phyloP scores from a whole-genome alignment of 2,888 invertebrate species.

The Nemurella pictetii region DNA sequence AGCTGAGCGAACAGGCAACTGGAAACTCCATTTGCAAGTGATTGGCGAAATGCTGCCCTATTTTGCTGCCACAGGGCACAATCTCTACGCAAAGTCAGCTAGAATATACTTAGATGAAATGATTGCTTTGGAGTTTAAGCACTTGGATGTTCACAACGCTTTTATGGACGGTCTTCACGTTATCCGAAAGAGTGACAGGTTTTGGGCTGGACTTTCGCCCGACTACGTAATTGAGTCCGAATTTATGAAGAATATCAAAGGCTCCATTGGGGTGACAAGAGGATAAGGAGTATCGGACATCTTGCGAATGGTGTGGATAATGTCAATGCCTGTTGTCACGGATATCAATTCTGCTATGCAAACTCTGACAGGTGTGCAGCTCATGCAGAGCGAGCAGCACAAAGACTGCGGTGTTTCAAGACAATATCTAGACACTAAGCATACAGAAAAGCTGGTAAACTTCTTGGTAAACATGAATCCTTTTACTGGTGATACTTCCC shows the following conservation, averaged over 20 bases:
- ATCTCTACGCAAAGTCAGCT: constrained; percentile 22
- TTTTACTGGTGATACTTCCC: background rate
- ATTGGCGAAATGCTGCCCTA: background rate
- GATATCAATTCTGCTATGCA: constrained; percentile 41
- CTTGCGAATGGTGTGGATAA: constrained; percentile 38
- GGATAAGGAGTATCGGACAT: constrained; percentile 20
- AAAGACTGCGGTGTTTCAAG: background rate
- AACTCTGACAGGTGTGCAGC: background rate
- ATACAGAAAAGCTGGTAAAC: background rate
- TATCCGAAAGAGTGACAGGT: constrained; percentile 19
- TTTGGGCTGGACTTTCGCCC: constrained; percentile 33
- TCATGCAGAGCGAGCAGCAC: background rate
- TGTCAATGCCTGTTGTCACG: constrained; percentile 45
- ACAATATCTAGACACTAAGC: background rate
- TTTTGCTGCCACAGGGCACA: constrained; percentile 32
- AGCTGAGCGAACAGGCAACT: constrained; percentile 26
- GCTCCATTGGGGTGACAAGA: constrained; percentile 29
- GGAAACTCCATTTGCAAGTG: constrained; percentile 21
- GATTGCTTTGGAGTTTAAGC: background rate
- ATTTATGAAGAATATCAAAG: constrained; percentile 31
- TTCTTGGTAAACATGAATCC: background rate
- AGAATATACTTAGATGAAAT: constrained; percentile 31
- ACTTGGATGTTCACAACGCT: background rate
- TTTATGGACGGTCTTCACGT: constrained; percentile 29
- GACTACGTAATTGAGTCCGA: constrained; percentile 30